A percentile compares a stretch with the other conserved stretches of the same genome.
phyloP scores from a whole-genome alignment of 2,888 invertebrate genomes.

The Nomada fabriciana region DNA sequence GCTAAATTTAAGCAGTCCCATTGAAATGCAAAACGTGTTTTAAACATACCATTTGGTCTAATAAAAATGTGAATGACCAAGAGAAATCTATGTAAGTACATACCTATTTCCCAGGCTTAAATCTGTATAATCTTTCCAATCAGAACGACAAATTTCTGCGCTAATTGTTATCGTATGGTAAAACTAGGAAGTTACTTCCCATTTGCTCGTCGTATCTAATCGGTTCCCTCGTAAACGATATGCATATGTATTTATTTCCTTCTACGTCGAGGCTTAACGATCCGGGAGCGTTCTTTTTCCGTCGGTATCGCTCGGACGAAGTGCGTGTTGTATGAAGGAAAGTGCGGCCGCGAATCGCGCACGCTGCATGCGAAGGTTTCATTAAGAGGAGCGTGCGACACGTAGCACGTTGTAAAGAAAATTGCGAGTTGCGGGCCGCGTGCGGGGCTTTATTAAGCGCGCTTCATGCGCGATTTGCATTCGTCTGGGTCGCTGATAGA shows the following conservation, averaged over 20 bases:
- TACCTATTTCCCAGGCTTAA: too few species aligned
- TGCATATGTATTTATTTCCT: neutral
- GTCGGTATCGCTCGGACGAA: constrained; percentile 13
- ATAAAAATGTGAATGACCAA: too few species aligned
- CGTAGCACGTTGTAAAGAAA: constrained; percentile 70
- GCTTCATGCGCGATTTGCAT: constrained; percentile 76
- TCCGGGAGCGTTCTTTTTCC: neutral
- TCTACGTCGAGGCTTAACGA: constrained; percentile 36
- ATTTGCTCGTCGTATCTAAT: neutral
- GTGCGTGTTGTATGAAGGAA: constrained; percentile 36
- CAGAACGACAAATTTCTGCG: neutral
- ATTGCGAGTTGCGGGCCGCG: constrained; percentile 74
- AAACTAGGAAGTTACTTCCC: too few species aligned
- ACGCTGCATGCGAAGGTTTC: constrained; percentile 63
- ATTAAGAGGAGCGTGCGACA: constrained; percentile 65
- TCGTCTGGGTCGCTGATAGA: constrained; percentile 75
- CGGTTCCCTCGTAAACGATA: neutral
- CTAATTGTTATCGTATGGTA: neutral
- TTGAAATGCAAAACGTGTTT: too few species aligned
- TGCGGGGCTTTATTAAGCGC: constrained; percentile 74
- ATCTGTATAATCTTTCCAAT: too few species aligned
- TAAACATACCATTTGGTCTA: too few species aligned
- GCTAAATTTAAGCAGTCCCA: too few species aligned
- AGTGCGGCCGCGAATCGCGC: constrained; percentile 43
- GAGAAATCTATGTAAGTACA: too few species aligned